Evolutionary conservation across 2,113 vertebrate genomes (phyloP).

Genomic region (Microcebus murinus): DNA sequence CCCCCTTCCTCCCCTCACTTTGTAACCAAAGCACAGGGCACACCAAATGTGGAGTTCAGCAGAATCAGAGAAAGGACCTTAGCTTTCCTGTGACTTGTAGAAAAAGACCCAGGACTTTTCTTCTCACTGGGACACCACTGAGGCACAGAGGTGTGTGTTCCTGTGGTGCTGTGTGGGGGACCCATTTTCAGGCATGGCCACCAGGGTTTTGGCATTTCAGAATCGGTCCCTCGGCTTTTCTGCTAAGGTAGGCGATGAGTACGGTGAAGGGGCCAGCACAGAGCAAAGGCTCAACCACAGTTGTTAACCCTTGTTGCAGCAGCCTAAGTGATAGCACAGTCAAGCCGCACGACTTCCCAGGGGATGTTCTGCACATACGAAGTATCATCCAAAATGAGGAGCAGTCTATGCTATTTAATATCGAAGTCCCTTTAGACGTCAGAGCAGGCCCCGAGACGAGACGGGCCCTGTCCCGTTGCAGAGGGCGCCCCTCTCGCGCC

Average conservation of each 20-base stretch:
- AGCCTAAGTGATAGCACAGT: fast-evolving
- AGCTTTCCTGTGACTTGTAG: fast-evolving
- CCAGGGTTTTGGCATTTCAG: background rate
- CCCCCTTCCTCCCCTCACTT: background rate
- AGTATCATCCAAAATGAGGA: background rate
- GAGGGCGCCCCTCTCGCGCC: background rate
- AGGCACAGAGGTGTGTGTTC: background rate
- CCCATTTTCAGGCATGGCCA: background rate
- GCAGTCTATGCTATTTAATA: background rate
- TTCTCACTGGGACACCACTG: background rate
- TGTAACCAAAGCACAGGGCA: background rate
- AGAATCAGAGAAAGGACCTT: background rate
- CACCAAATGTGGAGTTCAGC: background rate
- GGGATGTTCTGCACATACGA: background rate
- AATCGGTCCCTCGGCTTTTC: background rate
- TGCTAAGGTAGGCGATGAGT: background rate
- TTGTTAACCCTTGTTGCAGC: background rate
- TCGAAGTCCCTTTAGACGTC: background rate
- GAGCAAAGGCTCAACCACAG: background rate
- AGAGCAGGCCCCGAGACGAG: background rate
- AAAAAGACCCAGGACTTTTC: background rate
- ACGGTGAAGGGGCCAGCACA: background rate
- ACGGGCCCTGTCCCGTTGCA: no score
- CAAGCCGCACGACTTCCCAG: background rate
- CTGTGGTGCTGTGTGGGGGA: background rate